These are phyloP conservation scores for Phortica okadai DNA, from an alignment of 2,888 invertebrate genomes.

Conservation along the genomic window DNA sequence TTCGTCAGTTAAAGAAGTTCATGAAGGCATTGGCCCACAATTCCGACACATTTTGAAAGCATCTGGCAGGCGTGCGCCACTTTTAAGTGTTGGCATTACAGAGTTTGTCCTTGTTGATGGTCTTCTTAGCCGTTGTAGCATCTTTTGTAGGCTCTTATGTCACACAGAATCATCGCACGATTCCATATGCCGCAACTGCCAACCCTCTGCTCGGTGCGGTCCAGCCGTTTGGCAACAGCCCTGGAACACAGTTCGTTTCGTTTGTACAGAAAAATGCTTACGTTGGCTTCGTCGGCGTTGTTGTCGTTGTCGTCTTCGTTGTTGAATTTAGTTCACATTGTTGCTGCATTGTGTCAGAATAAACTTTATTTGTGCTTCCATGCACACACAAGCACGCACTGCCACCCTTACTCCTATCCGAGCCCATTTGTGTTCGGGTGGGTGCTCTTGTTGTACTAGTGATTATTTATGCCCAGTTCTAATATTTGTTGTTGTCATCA, in stretches of 20 bases:
- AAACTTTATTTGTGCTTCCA: conserved; percentile 5
- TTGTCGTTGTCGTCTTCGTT: not conserved
- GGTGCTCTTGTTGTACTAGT: conserved; percentile 34
- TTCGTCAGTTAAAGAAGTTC: conserved; percentile 42
- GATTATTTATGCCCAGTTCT: conserved; percentile 35
- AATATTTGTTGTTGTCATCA: conserved; percentile 26
- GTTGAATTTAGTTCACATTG: conserved; percentile 27
- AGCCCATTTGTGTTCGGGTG: conserved; percentile 2
- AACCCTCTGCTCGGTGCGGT: not conserved
- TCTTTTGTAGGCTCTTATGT: not conserved
- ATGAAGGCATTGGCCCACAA: conserved; percentile 54
- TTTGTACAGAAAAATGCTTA: conserved; percentile 56
- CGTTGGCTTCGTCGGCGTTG: conserved; percentile 37
- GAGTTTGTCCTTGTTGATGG: not conserved
- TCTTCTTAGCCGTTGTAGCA: conserved; percentile 26
- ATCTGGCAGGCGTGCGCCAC: not conserved
- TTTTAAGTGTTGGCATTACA: not conserved
- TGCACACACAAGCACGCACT: no score
- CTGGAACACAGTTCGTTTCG: conserved; percentile 15
- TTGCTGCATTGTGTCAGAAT: conserved; percentile 27
- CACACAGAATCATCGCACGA: not conserved
- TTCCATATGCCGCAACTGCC: not conserved
- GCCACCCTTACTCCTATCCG: no score
- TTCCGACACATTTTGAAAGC: conserved; percentile 51
- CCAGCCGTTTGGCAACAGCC: not conserved